Evolutionary conservation across 2,797 vertebrate species (phyloP), one percentile per base, ranked within the genome.

Genomic region (Melanotaenia trifasciata): DNA sequence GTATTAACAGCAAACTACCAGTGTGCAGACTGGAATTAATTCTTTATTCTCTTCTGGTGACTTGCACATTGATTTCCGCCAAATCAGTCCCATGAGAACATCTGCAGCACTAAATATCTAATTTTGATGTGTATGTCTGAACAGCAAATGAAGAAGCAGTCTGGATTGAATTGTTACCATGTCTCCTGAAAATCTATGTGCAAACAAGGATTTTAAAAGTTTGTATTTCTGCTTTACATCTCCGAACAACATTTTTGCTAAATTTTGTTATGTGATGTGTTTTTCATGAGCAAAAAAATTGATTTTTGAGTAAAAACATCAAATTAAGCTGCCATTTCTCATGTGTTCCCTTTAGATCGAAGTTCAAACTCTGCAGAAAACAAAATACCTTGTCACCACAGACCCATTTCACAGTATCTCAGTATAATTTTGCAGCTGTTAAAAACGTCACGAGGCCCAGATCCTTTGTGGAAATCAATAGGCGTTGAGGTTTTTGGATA

Each of bases 311-410:
- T 70, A 60, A 13, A 35, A 43, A 68, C 70, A 33, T 51, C 51
- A 73, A 76, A 63, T 78, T 70, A 54, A 71, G 45, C 58, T 16
- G 56, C 65, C 26, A 10, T 13, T 69, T 80, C 73, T 72, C 35
- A 45, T 3, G 51, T 72, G 58, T 58, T 47, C 45, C 64, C 67
- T 76, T 70, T 43, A 67, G 54, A 66, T 60, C 1, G 38, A 69
- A 69, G 72, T 73, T 13, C 36, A 45, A 67, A 74, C 26, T 79
- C 28, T 53, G 33, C n/a, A n/a, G 30, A 11, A n/a, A 36, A 64
- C 28, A 26, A 32, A 57, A 45, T 51, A 24, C 51, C 3, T 61
- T 35, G 51, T 35, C n/a, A 51, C 53, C 26, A 26, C 64, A 62
- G 35, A 14, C 22, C 2, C 16, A 10, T 38, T 47, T 68, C 20